These are phyloP conservation scores for Dorcus parallelipipedus DNA, from an alignment of 2,888 invertebrate species.

Conservation along the genomic window DNA sequence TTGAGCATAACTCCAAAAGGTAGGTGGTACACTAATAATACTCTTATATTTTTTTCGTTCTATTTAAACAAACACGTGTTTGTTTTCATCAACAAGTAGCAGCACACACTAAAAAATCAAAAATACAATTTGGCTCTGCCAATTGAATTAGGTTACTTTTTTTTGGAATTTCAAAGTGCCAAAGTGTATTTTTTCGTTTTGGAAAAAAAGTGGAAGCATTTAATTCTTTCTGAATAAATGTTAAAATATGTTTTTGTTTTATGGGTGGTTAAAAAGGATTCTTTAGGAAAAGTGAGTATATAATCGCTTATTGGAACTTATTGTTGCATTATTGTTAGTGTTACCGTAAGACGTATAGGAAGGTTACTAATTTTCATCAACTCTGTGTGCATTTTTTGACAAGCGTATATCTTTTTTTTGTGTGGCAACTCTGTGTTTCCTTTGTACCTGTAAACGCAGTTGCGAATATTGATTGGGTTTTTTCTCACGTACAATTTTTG, in stretches of 20 bases:
- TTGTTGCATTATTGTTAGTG: slow-evolving; percentile 28
- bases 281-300: slow-evolving; percentile 58
- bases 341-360: not conserved
- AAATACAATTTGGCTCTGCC: not conserved
- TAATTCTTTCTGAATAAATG: slow-evolving; percentile 9
- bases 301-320: slow-evolving; percentile 19
- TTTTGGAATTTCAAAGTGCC: not conserved
- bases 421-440: slow-evolving; percentile 1
- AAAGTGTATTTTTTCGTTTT: not conserved
- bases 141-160: slow-evolving; percentile 2
- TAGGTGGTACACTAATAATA: slow-evolving; percentile 44
- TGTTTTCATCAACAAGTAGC: not conserved
- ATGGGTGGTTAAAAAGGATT: slow-evolving; percentile 48
- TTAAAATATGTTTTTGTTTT: slow-evolving; percentile 25
- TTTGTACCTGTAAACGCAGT: not conserved
- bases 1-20: slow-evolving; percentile 91
- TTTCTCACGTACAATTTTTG: no score
- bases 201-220: slow-evolving; percentile 9
- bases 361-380: slow-evolving; percentile 2
- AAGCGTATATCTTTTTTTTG: not conserved
- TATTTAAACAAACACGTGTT: slow-evolving; percentile 4
- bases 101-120: not conserved
- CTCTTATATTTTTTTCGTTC: not conserved
- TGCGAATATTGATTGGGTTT: no score
- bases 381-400: not conserved